Base-by-base conservation (phyloP, 2,888 invertebrate species). In the Magallana nippona region DNA sequence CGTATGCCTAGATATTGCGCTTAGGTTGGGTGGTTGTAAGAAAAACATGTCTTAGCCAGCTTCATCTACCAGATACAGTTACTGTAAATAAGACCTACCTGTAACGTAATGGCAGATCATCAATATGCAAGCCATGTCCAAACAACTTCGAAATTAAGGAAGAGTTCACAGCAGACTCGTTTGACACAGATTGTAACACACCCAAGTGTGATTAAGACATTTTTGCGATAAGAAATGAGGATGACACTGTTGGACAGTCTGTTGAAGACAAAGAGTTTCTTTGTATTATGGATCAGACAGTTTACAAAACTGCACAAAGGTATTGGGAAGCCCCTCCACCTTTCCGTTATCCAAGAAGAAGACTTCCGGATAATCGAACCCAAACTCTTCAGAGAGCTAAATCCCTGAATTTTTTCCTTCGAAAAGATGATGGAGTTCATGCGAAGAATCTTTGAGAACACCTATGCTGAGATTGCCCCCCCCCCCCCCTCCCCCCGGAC, bases 261-360 rank as follows among this genome's bases (percentile, higher is more conserved):
- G 71, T 83, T 10, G 85, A 85, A 17, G 85, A 85, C 62, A 60
- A 22, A n/a, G 0, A 62, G 19, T 62, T 10, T 19, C 19, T 19
- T 19, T 22, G 19, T 19, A 22, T 19, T 62, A n/a, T 62, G 62
- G 62, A 62, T 19, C 10, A n/a, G 10, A 19, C 62, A 10, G 19
- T 62, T 19, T 62, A 19, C 10, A 32, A 32, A 17, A 71, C 17
- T 84, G 44, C 83, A 11, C 55, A 83, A 58, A 85, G 84, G 32
- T 55, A 79, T 56, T 88, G 87, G 87, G 55, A 77, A 56, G 84
- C 88, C 0, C 85, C 86, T 55, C 78, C 85, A 10, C 85, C 86
- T 2, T 88, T 87, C 63, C n/a, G 83, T 2, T 13, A 22, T 15
- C 58, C 22, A 57, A 78, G 71, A 22, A 78, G 22, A 78, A 55